These are phyloP conservation scores for Phallusia fumigata DNA, from an alignment of 23 tunicate species.

Conservation along the genomic window DNA sequence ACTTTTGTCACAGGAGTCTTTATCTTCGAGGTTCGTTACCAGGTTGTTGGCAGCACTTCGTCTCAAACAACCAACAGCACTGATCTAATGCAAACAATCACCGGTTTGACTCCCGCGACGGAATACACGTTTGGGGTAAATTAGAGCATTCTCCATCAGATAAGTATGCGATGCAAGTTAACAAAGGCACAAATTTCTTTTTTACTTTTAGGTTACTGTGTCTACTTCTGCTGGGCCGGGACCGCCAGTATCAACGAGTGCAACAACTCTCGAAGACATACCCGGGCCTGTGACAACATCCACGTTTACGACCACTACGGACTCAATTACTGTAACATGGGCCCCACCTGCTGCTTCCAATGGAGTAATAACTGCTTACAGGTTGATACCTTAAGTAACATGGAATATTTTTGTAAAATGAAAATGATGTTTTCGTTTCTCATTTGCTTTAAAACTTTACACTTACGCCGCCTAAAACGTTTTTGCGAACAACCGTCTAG, in stretches of 20 bases:
- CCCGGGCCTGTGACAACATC: slow-evolving; percentile 42
- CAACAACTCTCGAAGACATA: slow-evolving; percentile 29
- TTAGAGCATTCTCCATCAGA: neutral
- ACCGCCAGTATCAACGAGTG: neutral
- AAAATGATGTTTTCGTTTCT: too few species aligned
- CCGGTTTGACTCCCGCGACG: neutral
- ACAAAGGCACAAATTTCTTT: too few species aligned
- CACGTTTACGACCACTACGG: neutral
- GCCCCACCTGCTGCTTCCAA: slow-evolving; percentile 28
- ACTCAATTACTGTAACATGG: slow-evolving; percentile 30
- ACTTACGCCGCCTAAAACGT: too few species aligned
- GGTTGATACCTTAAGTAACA: slow-evolving; percentile 19
- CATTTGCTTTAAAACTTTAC: too few species aligned
- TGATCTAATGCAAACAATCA: neutral
- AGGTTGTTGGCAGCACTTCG: neutral
- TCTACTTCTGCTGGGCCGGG: slow-evolving; percentile 35
- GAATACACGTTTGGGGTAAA: neutral
- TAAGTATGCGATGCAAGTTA: neutral
- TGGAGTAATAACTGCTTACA: slow-evolving; percentile 56
- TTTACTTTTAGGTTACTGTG: neutral
- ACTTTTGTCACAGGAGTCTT: slow-evolving; percentile 34
- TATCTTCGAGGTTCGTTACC: neutral
- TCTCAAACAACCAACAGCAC: neutral
- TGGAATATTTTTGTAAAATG: too few species aligned
- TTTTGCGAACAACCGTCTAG: too few species aligned